Conservation (phyloP, 1,140 invertebrate species). For the Drosophila kurseongensis region DNA sequence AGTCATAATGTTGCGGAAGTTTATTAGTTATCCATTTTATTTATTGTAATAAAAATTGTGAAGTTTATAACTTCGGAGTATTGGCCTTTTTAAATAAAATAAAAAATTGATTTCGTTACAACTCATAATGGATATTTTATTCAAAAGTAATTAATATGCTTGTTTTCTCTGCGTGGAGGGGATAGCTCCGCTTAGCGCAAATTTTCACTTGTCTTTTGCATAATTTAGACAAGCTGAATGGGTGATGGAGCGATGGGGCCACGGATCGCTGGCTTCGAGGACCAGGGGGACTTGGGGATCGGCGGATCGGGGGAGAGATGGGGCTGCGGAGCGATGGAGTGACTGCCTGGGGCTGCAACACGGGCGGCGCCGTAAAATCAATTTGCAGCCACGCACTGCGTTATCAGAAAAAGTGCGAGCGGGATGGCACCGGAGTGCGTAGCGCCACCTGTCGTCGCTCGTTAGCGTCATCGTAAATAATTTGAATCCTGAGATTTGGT, state of each 20-base stretch:
- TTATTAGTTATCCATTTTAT: no score
- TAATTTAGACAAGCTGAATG: conserved; percentile 68
- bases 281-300: not conserved
- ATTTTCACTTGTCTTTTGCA: conserved; percentile 82
- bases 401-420: conserved; percentile 51
- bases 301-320: not conserved
- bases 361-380: conserved; percentile 80
- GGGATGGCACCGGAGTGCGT: conserved; percentile 36
- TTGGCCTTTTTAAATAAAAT: not conserved
- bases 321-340: conserved; percentile 9
- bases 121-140: not conserved
- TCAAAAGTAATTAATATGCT: not conserved
- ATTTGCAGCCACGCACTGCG: conserved; percentile 73
- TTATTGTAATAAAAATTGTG: no score
- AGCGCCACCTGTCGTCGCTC: conserved; percentile 77
- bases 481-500: conserved; percentile 48
- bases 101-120: not conserved
- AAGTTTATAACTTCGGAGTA: not conserved
- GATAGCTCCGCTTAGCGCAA: conserved; percentile 65
- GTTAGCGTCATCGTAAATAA: conserved; percentile 83
- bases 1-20: no score
- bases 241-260: conserved; percentile 17
- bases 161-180: conserved; percentile 3
- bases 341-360: conserved; percentile 50
- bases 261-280: conserved; percentile 2